Evolutionary conservation across 2,113 vertebrate species (phyloP).

Genomic region (Percopsis transmontana): DNA sequence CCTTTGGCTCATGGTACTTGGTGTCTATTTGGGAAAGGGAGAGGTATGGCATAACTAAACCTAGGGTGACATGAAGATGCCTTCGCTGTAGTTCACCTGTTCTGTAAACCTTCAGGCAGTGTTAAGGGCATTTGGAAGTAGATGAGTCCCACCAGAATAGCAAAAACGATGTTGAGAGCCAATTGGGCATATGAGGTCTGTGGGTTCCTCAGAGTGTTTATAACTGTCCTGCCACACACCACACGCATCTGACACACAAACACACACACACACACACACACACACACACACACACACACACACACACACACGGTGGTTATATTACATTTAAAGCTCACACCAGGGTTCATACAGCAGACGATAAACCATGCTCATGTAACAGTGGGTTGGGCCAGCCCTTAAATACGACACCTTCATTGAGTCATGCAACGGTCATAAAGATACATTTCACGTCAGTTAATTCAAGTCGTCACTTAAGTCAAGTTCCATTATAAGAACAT

Average conservation of each 20-base stretch:
- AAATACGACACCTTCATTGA: background rate
- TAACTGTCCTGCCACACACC: constrained; percentile 70
- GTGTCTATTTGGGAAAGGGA: no score
- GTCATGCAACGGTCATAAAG: no score
- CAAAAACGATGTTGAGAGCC: constrained; percentile 74
- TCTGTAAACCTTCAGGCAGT: constrained; percentile 78
- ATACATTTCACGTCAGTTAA: no score
- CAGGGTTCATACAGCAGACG: constrained; percentile 27
- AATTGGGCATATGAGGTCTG: constrained; percentile 81
- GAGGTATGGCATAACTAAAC: no score
- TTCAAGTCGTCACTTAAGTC: no score
- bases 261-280: constrained; percentile 27
- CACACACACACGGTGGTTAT: constrained; percentile 16
- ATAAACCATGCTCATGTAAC: background rate
- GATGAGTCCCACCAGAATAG: constrained; percentile 79
- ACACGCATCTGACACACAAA: constrained; percentile 68
- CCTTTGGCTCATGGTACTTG: no score
- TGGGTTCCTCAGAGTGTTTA: constrained; percentile 78
- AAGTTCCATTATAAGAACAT: no score
- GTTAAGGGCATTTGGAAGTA: constrained; percentile 79
- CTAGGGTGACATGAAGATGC: no score
- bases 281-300: constrained; percentile 26
- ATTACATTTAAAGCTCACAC: constrained; percentile 15
- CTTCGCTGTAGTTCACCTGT: constrained; percentile 67
- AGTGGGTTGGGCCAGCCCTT: constrained; percentile 4